Evolutionary conservation across 2,888 invertebrate species (phyloP), one percentile per base, ranked within the genome.

Genomic region (Neoitamus cyanurus): DNA sequence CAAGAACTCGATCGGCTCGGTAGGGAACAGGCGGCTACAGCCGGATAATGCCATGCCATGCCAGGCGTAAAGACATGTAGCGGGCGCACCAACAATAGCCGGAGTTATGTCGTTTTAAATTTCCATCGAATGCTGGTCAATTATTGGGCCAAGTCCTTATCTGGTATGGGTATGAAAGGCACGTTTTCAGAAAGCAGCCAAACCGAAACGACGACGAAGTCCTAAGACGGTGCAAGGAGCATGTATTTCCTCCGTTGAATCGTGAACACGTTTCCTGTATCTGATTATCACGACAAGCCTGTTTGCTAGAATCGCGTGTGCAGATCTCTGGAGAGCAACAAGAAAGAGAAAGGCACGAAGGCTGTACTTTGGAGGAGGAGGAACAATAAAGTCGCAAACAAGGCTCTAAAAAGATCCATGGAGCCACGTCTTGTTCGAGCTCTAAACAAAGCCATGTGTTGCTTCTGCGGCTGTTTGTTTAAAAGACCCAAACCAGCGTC

Each of bases 251-350:
- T 82, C 68, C 15, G 11, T 34, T 13, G 82, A 37, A 69, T 69
- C 68, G 82, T 82, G 82, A 82, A 82, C 82, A 69, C 69, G 82
- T 68, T 82, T 82, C 82, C 82, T 82, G 82, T 69, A 82, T 82
- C 82, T 82, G 82, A 82, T 82, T 82, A 82, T 69, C 82, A 82
- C 69, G 82, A 82, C 69, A 25, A 82, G 82, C 25, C 78, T 82
- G 82, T 82, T 82, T 69, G 15, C 58, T 58, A 78, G 78, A 58
- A 78, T 78, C 78, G 78, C 31, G 31, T 48, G 31, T 78, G 30
- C 48, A 15, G 78, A 78, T 78, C 78, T 78, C 58, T 31, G 34
- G 34, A 58, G 42, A 58, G 78, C 31, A 42, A 31, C 58, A 31
- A 58, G 78, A 48, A 31, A 58, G 78, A 48, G 58, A 25, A 31